phyloP scores from a whole-genome alignment of 2,888 invertebrate genomes.

The Scaptomyza cyrtandrae region DNA sequence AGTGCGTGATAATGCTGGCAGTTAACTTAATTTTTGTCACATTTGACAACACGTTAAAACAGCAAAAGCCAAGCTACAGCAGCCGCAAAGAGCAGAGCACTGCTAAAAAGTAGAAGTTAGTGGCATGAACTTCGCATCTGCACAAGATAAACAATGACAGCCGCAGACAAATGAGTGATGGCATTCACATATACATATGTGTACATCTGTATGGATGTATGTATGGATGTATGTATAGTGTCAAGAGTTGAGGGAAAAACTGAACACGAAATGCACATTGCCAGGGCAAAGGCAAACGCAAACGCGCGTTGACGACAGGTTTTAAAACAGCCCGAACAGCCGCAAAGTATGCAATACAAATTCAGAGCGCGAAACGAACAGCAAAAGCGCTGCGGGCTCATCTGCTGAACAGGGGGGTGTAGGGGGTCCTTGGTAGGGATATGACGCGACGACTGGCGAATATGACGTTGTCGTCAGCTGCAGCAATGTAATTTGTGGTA shows the following conservation, averaged over 20 bases:
- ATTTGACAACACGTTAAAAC: slow-evolving; percentile 80
- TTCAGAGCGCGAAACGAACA: slow-evolving; percentile 48
- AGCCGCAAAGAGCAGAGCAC: slow-evolving; percentile 27
- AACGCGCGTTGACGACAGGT: slow-evolving; percentile 60
- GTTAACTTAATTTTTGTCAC: slow-evolving; percentile 82
- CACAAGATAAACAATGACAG: slow-evolving; percentile 65
- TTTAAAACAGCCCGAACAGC: slow-evolving; percentile 51
- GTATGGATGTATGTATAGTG: neutral
- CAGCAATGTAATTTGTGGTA: slow-evolving; percentile 71
- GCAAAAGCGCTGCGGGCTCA: slow-evolving; percentile 42
- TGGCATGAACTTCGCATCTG: slow-evolving; percentile 45
- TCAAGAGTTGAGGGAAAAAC: slow-evolving; percentile 1
- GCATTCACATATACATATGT: slow-evolving; percentile 23
- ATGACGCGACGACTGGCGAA: neutral
- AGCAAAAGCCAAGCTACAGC: slow-evolving; percentile 22
- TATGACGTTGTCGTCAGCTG: slow-evolving; percentile 62
- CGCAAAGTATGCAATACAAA: slow-evolving; percentile 73
- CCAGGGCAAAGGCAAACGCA: slow-evolving; percentile 1
- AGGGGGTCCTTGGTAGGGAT: neutral
- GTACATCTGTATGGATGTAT: slow-evolving; percentile 16
- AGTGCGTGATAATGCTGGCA: slow-evolving; percentile 72
- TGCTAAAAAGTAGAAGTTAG: slow-evolving; percentile 40
- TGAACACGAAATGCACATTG: slow-evolving; percentile 39
- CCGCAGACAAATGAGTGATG: slow-evolving; percentile 77
- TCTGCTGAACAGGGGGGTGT: slow-evolving; percentile 11